Conservation (phyloP, 2,113 vertebrate species). For the Pseudorectes ferrugineus region DNA sequence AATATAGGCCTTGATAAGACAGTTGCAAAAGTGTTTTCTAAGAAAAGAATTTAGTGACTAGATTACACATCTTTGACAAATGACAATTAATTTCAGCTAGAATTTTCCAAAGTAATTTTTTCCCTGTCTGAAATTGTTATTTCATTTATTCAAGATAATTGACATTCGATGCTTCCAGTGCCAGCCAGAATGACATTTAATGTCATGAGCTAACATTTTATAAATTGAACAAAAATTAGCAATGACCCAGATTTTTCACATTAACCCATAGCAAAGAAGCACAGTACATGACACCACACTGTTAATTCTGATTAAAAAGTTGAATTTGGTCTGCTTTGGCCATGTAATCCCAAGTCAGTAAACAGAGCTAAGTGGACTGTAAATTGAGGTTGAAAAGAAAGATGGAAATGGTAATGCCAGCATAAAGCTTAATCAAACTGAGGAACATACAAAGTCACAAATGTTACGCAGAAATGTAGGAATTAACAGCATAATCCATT, state of each 20-base stretch:
- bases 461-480: not conserved
- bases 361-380: not conserved
- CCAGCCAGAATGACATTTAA: not conserved
- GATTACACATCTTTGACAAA: not conserved
- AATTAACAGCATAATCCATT: not conserved
- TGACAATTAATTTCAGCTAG: not conserved
- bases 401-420: not conserved
- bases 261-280: not conserved
- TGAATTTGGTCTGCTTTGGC: not conserved
- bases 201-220: not conserved
- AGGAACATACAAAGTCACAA: not conserved
- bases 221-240: not conserved
- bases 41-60: not conserved
- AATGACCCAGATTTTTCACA: not conserved
- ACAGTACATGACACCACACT: not conserved
- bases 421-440: not conserved
- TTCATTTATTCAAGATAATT: not conserved
- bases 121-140: not conserved
- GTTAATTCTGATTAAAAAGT: not conserved
- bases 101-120: not conserved
- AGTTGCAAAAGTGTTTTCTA: not conserved
- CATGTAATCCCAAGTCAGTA: not conserved
- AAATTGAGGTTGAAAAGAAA: not conserved
- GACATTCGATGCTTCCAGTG: not conserved
- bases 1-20: not conserved